These are phyloP conservation scores for Otocyon megalotis DNA, from an alignment of 2,113 vertebrate genomes.

Conservation along the genomic window DNA sequence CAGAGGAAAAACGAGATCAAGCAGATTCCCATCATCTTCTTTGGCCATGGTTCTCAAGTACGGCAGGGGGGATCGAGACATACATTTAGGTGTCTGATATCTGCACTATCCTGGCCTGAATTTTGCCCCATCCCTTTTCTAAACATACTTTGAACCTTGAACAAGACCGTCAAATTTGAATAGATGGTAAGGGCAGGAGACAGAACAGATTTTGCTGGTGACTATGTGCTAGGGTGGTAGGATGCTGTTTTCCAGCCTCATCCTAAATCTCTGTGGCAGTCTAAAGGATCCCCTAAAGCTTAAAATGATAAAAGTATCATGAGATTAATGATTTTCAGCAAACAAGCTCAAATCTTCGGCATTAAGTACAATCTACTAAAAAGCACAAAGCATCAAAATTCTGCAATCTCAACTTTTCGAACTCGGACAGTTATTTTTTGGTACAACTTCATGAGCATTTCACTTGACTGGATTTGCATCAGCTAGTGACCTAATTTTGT, in stretches of 20 bases:
- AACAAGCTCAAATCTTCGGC: neutral
- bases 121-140: neutral
- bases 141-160: neutral
- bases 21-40: neutral
- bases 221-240: neutral
- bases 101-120: accelerated
- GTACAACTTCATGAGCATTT: neutral
- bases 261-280: neutral
- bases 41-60: neutral
- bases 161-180: neutral
- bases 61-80: neutral
- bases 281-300: neutral
- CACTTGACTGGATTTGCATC: neutral
- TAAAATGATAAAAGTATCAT: neutral
- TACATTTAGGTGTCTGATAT: neutral
- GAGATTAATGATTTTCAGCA: neutral
- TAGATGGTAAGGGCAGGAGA: neutral
- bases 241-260: neutral
- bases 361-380: neutral
- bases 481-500: neutral
- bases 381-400: neutral
- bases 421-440: neutral
- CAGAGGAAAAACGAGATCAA: neutral
- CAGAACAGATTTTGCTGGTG: neutral
- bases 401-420: neutral